Base-by-base conservation (phyloP, 1,140 invertebrate genomes). In the Drosophila rufa region DNA sequence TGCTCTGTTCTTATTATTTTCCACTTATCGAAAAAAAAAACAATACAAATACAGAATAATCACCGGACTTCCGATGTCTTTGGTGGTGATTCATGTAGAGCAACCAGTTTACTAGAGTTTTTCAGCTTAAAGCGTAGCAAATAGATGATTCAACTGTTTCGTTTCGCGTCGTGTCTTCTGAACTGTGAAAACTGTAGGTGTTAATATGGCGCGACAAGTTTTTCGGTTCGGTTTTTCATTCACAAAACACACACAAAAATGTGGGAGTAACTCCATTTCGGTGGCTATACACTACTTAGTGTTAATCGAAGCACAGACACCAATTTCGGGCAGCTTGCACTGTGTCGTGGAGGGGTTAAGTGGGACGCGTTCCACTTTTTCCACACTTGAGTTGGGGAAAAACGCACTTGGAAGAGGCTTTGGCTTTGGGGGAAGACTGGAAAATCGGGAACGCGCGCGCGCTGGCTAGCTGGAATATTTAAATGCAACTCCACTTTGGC, bases 361-460 rank as follows among this genome's bases (percentile, higher is more conserved):
- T 85, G 78, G 82, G 84, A 89, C 84, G 81, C 78, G 84, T 90
- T 84, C 84, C 85, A 89, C 74, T 89, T 89, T 68, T 77, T 68
- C 76, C 82, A 79, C 82, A 86, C 82, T 85, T 84, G 66, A 75
- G 56, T 59, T 47, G 57, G 17, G 46, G 30, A 27, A 51, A 68
- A 65, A 69, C 61, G 46, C 61, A 67, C 66, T 67, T 51, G 36
- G 38, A 40, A n/a, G 51, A 5, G 12, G 50, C 38, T 8, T 53
- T 38, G 33, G 33, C 22, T 25, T 25, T 25, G 22, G 22, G 33
- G 51, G 51, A 36, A 55, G 51, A 56, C 36, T 51, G 47, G 59
- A 65, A 56, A 77, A 76, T 75, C 60, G 58, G 58, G 73, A 53
- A 75, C 51, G 60, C 22, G 56, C 30, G 45, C 42, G 12, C 15